Evolutionary conservation across 2,888 invertebrate species (phyloP).

Genomic region (Lutraria lutraria): DNA sequence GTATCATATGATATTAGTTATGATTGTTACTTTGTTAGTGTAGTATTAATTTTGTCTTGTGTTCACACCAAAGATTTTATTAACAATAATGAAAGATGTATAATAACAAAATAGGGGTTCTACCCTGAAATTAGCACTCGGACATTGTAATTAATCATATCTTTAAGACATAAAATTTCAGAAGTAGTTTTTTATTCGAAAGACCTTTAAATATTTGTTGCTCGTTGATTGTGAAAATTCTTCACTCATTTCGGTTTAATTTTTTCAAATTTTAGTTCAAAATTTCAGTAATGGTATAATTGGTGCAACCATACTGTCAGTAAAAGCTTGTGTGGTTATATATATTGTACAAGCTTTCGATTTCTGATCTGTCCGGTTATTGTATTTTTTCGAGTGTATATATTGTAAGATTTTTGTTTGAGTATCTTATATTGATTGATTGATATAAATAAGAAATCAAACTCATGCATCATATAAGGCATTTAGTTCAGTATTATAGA

Average conservation of each 20-base stretch:
- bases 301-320: neutral
- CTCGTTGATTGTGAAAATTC: neutral
- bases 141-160: neutral
- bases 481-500: slow-evolving; percentile 16
- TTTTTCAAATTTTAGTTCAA: too few relatives aligned
- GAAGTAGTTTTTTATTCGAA: neutral
- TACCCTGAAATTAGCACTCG: neutral
- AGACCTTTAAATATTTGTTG: neutral
- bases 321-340: neutral
- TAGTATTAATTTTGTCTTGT: neutral
- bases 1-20: neutral
- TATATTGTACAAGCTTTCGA: neutral
- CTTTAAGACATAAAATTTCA: neutral
- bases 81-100: neutral
- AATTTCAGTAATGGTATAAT: neutral
- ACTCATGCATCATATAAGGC: neutral
- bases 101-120: neutral
- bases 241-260: too few relatives aligned
- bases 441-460: neutral
- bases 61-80: neutral
- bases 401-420: neutral
- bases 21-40: neutral
- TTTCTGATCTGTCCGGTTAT: neutral
- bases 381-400: neutral
- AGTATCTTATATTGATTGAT: neutral